Evolutionary conservation across 2,888 invertebrate genomes (phyloP).

Genomic region (Limnephilus rhombicus): DNA sequence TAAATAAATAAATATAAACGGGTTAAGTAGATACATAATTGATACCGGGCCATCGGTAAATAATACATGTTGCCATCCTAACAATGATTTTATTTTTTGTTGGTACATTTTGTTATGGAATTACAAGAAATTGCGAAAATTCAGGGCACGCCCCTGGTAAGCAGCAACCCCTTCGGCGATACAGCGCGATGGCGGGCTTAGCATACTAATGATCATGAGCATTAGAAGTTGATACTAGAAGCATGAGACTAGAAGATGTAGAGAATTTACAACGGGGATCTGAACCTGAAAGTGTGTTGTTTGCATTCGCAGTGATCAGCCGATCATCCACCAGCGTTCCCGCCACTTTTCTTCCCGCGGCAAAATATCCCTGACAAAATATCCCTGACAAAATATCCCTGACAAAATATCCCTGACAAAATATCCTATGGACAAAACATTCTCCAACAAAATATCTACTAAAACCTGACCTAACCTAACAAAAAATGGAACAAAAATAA

Average conservation of each 20-base stretch:
- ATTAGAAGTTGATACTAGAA: background rate
- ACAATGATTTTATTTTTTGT: background rate
- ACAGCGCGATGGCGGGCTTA: background rate
- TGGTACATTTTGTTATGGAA: background rate
- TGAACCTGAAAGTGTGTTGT: background rate
- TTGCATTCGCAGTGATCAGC: background rate
- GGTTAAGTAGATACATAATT: too few relatives aligned
- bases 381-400: too few relatives aligned
- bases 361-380: too few relatives aligned
- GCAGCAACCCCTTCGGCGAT: background rate
- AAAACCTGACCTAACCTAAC: too few relatives aligned
- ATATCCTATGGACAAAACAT: too few relatives aligned
- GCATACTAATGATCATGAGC: background rate
- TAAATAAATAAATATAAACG: too few relatives aligned
- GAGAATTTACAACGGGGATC: background rate
- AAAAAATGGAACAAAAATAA: too few relatives aligned
- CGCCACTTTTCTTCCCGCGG: too few relatives aligned
- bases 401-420: too few relatives aligned
- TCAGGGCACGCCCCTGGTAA: background rate
- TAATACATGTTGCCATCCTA: background rate
- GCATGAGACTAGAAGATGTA: background rate
- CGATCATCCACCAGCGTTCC: background rate
- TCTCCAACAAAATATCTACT: too few relatives aligned
- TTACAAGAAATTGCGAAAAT: background rate
- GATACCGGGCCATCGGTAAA: background rate